Percentiles rank a stretch among this genome's conserved stretches.
These are phyloP conservation scores for Caenorhabditis sp. DNA, from an alignment of 2,888 invertebrate genomes.

Conservation along the genomic window DNA sequence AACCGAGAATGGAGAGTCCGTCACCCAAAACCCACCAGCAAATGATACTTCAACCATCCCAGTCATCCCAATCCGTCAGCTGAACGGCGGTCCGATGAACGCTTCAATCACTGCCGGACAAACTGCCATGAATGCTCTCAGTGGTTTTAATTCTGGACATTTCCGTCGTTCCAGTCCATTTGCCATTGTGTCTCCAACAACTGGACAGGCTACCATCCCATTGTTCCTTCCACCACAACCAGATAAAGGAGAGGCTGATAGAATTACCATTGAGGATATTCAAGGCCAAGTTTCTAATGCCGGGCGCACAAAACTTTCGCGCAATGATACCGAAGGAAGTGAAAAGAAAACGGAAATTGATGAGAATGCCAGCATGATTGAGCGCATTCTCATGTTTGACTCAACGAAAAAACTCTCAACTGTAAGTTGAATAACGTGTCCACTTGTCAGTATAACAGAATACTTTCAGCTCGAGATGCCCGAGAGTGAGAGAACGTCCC, in stretches of 20 bases:
- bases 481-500: neutral
- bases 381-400: slow-evolving; percentile 33
- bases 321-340: too few relatives aligned
- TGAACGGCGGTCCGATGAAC: neutral
- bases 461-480: slow-evolving; percentile 19
- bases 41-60: neutral
- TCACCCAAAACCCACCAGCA: neutral
- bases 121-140: slow-evolving; percentile 19
- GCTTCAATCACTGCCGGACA: slow-evolving; percentile 30
- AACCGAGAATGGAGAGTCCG: neutral
- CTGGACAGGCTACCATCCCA: slow-evolving; percentile 6
- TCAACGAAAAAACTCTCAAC: neutral
- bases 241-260: neutral
- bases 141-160: neutral
- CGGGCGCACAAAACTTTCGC: too few relatives aligned
- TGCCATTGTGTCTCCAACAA: neutral
- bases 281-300: too few relatives aligned
- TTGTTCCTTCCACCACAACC: slow-evolving; percentile 24
- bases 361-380: slow-evolving; percentile 19
- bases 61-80: slow-evolving; percentile 8
- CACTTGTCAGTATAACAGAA: neutral
- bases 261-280: neutral
- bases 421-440: slow-evolving; percentile 7
- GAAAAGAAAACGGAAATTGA: slow-evolving; percentile 14
- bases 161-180: slow-evolving; percentile 24